Conservation (phyloP, 1,140 invertebrate species). For the Trialeurodes vaporariorum region DNA sequence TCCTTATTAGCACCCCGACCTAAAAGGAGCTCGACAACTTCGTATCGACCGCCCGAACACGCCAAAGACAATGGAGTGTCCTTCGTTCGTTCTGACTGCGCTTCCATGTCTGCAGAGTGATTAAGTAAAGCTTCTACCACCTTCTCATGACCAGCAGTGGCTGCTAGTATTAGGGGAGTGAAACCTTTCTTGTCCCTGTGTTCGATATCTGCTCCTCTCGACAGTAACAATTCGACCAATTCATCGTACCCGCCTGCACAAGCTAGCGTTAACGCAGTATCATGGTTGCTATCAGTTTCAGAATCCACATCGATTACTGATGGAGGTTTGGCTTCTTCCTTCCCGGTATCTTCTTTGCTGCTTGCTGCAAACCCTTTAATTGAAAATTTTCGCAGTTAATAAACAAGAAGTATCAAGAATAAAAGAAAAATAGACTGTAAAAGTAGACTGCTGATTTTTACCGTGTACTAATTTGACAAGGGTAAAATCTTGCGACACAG, state of each 20-base stretch:
- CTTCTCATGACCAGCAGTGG: constrained; percentile 93
- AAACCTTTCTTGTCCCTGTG: constrained; percentile 99
- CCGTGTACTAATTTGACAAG: no score
- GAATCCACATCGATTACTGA: constrained; percentile 83
- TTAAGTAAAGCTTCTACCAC: constrained; percentile 86
- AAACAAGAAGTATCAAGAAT: no score
- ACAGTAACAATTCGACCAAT: constrained; percentile 80
- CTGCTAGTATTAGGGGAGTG: constrained; percentile 91
- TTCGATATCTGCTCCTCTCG: constrained; percentile 86
- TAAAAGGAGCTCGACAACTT: constrained; percentile 88
- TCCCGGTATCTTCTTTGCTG: neutral
- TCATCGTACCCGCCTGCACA: constrained; percentile 96
- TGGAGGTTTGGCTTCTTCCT: constrained; percentile 7
- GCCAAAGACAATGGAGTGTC: constrained; percentile 96
- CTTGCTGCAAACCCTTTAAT: neutral
- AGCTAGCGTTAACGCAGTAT: constrained; percentile 92
- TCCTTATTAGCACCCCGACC: constrained; percentile 89
- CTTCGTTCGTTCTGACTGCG: constrained; percentile 96
- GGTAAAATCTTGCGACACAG: no score
- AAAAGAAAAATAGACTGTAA: no score
- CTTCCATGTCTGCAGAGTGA: constrained; percentile 89
- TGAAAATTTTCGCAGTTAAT: no score
- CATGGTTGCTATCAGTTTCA: constrained; percentile 95
- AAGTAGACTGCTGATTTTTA: no score
- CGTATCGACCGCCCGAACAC: constrained; percentile 92